Percentiles rank a stretch among this genome's conserved stretches.
Evolutionary conservation across 2,113 vertebrate genomes (phyloP).

Genomic region (Chaetodon trifascialis): DNA sequence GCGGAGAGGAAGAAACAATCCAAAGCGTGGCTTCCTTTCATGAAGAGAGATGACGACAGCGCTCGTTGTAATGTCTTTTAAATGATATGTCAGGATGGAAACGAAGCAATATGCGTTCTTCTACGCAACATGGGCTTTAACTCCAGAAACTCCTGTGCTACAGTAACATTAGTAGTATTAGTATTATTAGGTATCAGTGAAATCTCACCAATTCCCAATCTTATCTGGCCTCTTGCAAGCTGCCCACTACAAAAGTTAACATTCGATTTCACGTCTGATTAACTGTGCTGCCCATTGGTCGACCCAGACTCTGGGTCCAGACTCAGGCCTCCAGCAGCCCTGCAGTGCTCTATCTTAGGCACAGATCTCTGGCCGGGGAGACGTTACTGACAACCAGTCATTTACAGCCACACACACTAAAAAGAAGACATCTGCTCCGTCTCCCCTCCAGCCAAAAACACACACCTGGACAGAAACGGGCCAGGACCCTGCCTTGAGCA

Average conservation of each 20-base stretch:
- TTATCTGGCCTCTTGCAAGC: conserved; percentile 7
- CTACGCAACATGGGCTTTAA: no score
- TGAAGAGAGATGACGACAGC: no score
- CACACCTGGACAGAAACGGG: conserved; percentile 76
- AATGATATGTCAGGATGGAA: no score
- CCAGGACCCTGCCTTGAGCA: conserved; percentile 55
- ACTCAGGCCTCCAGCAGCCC: conserved; percentile 16
- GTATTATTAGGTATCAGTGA: no score
- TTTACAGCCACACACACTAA: conserved; percentile 26
- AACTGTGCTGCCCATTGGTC: not conserved
- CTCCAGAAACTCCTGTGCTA: no score
- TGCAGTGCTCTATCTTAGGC: not conserved
- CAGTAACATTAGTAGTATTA: no score
- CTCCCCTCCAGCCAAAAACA: conserved; percentile 63
- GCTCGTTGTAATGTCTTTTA: no score
- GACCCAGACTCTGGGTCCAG: not conserved
- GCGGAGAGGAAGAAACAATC: no score
- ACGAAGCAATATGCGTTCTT: no score
- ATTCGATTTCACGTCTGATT: not conserved
- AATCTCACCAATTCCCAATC: not conserved
- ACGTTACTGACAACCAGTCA: conserved; percentile 47
- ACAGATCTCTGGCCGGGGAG: conserved; percentile 53
- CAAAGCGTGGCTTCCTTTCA: no score
- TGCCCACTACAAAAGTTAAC: not conserved
- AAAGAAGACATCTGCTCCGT: conserved; percentile 68